Evolutionary conservation across 2,888 invertebrate species (phyloP), one percentile per base, ranked within the genome.

Genomic region (Apoda limacodes): DNA sequence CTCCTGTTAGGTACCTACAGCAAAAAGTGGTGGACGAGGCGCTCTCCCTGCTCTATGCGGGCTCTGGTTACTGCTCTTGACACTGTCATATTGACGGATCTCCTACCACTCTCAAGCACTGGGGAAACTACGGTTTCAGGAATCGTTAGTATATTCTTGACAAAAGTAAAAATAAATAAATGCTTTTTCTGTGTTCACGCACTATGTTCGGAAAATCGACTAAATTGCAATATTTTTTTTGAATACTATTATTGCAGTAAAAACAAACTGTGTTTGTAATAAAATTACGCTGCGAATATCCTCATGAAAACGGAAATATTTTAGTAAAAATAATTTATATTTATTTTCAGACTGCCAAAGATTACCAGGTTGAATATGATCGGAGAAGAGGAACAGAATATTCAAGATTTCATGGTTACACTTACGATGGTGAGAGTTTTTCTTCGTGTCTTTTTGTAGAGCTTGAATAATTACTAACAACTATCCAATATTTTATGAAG

Each of bases 401-500:
- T 72, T 96, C 95, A 19, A 85, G 95, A 44, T 98, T 95, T 61
- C 97, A 98, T 64, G 98, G 97, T 2, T 99, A 98, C 68, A 97
- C 98, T 6, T 99, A 98, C 64, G 98, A 99, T 67, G 98, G 95
- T 80, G 46, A 50, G 55, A 17, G 7, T 6, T 6, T 17, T 6
- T 26, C 5, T 17, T 17, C 17, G 17, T n/a, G 13, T 13, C n/a
- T n/a, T n/a, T n/a, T n/a, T n/a, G n/a, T n/a, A n/a, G n/a, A n/a
- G n/a, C n/a, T n/a, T n/a, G n/a, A n/a, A n/a, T n/a, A n/a, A n/a
- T n/a, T n/a, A n/a, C n/a, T n/a, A n/a, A n/a, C n/a, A n/a, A n/a
- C n/a, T n/a, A n/a, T n/a, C n/a, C n/a, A n/a, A n/a, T n/a, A n/a
- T n/a, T 25, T 15, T 22, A 45, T 49, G 1, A 11, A 82, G 82